phyloP scores from a whole-genome alignment of 2,113 vertebrate genomes.

The Cromileptes altivelis region DNA sequence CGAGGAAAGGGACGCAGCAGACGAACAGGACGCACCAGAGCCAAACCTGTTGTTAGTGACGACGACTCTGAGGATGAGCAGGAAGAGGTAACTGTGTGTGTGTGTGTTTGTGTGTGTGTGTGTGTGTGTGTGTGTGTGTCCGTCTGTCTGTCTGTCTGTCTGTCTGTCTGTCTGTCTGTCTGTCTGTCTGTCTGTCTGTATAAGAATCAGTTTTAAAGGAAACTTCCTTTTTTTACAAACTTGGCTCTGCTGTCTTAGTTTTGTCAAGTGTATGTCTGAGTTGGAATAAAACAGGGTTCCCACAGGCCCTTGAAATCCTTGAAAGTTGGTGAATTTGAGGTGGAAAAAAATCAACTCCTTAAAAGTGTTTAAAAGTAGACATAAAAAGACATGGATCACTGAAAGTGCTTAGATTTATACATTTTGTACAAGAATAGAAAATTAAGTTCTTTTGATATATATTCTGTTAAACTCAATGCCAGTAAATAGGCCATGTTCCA shows the following conservation, averaged over 20 bases:
- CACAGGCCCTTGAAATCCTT: too few species aligned
- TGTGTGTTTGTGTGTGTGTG: background rate
- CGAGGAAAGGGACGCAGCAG: slow-evolving; percentile 88
- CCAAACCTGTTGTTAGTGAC: slow-evolving; percentile 95
- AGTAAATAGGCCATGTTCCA: too few species aligned
- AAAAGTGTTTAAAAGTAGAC: too few species aligned
- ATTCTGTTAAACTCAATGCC: too few species aligned
- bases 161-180: background rate
- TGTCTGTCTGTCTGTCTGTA: background rate
- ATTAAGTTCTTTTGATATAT: too few species aligned
- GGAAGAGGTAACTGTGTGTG: slow-evolving; percentile 88
- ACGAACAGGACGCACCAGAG: slow-evolving; percentile 88
- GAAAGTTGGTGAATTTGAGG: too few species aligned
- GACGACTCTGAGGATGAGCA: slow-evolving; percentile 95
- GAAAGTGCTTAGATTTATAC: too few species aligned
- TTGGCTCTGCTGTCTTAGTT: background rate
- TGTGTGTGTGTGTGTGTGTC: background rate
- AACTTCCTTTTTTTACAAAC: background rate
- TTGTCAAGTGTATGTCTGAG: background rate
- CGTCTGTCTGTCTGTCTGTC: background rate
- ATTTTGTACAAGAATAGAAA: too few species aligned
- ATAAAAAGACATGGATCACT: too few species aligned
- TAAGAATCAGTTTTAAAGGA: background rate
- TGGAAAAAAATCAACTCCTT: too few species aligned
- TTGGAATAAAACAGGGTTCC: too few species aligned